Evolutionary conservation across 2,797 vertebrate genomes (phyloP), one percentile per base, ranked within the genome.

Genomic region (Loris lydekkerianus): DNA sequence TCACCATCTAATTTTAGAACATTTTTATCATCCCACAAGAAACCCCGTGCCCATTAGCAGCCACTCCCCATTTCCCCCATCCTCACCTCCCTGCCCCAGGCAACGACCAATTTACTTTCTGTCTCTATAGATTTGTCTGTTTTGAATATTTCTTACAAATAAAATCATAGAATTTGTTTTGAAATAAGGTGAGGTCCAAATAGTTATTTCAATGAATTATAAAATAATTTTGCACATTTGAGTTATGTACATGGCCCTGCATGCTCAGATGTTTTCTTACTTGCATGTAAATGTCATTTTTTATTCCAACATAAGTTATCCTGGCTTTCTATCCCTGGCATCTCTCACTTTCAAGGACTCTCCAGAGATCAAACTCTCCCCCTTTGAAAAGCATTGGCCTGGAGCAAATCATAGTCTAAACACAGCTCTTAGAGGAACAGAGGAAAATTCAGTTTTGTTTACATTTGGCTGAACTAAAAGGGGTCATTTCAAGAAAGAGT

Each of bases 401-500:
- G 70, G 73, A 96, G 96, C 81, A 94, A 97, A 96, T 96, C 77
- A 80, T 70, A 95, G 89, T 96, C 96, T 97, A 96, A 98, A 97
- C 93, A 96, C 56, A 91, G 80, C 49, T 77, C 91, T 96, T 82
- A 14, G 40, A 83, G 91, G 96, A 96, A 70, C 80, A 37, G 89
- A 94, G 86, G 86, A 58, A 96, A 88, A 92, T 94, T 93, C 84
- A 23, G 25, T 85, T 85, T 93, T 98, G 96, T 97, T 98, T 98
- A 98, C 96, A 97, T 97, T 89, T 96, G 91, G 91, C 86, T 96
- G 96, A 91, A 96, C 96, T 96, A 91, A 97, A 97, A 96, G 91
- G 92, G 92, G 84, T 97, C 95, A 97, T 97, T 96, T 95, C 58
- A 82, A 97, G 89, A 97, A 91, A 95, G 83, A 96, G 95, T 93